Evolutionary conservation across 2,797 vertebrate species (phyloP).

Genomic region (Cottoperca gobio): DNA sequence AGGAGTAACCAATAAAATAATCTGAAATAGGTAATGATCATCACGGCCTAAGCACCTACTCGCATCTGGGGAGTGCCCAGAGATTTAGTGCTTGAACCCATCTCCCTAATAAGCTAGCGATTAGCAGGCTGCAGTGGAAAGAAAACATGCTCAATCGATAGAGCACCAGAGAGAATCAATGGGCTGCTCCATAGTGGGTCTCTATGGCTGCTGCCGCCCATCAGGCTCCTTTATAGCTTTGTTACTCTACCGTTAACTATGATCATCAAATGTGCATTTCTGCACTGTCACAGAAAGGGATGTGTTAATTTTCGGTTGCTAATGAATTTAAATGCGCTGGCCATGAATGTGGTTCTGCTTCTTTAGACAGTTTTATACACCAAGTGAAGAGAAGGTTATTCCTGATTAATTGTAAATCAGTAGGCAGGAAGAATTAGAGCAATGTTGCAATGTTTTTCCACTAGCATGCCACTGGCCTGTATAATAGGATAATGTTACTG

Average conservation of each 20-base stretch:
- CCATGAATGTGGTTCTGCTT: slow-evolving; percentile 74
- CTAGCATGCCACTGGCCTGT: slow-evolving; percentile 35
- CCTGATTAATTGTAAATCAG: slow-evolving; percentile 87
- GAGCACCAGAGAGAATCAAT: slow-evolving; percentile 75
- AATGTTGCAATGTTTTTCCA: slow-evolving; percentile 55
- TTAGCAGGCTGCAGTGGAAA: slow-evolving; percentile 71
- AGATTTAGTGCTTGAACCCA: slow-evolving; percentile 50
- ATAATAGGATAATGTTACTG: slow-evolving; percentile 44
- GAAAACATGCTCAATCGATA: slow-evolving; percentile 82
- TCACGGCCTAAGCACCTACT: slow-evolving; percentile 44
- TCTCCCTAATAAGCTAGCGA: slow-evolving; percentile 73
- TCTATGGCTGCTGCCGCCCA: slow-evolving; percentile 2
- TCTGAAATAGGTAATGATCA: slow-evolving; percentile 38
- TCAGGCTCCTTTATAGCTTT: slow-evolving; percentile 45
- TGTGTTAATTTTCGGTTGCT: slow-evolving; percentile 79
- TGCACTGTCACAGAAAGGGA: slow-evolving; percentile 68
- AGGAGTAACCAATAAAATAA: slow-evolving; percentile 24
- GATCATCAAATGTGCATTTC: slow-evolving; percentile 66
- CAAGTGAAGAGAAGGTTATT: slow-evolving; percentile 84
- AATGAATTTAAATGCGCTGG: slow-evolving; percentile 87
- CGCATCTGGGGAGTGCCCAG: slow-evolving; percentile 32
- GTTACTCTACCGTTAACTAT: slow-evolving; percentile 63
- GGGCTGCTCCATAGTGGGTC: slow-evolving; percentile 46
- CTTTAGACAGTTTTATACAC: slow-evolving; percentile 87
- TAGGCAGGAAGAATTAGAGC: slow-evolving; percentile 54